Evolutionary conservation across 2,888 invertebrate species (phyloP), one percentile per base, ranked within the genome.

Genomic region (Tipula unca): DNA sequence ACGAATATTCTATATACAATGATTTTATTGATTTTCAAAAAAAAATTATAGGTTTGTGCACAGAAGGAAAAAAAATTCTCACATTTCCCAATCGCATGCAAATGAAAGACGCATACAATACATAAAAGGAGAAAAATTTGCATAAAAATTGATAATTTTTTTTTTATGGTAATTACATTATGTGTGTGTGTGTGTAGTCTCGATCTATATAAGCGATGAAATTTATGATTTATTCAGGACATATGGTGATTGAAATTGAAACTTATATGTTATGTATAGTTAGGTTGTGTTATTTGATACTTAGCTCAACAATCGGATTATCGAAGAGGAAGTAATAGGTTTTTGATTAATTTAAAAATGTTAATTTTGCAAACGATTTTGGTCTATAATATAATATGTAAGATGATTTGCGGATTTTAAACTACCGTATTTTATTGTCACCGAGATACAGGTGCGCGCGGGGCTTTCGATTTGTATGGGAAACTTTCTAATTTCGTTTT

Each of bases 161-260:
- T 6, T 25, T 25, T 69, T 69, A 69, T 69, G 69, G 69, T 69
- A 69, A 69, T 69, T 69, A 69, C 25, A 69, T 69, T 25, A 25
- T 54, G 54, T 69, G 25, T 69, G 69, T 25, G 69, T 69, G 1
- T 69, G 8, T 25, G 25, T 48, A 48, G 3, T 3, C 17, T 17
- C 17, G 48, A 48, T 48, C 48, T 48, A 48, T 48, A 48, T 1
- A 48, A 48, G 48, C 25, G 69, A 69, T 69, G 69, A 69, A 69
- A 69, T 69, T 69, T 69, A 69, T 69, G 69, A 69, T 69, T 69
- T 69, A 69, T 69, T 69, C 69, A 13, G 69, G 69, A 25, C 69
- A 69, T 69, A 69, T 69, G 69, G 69, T 69, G 69, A 69, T 69
- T 69, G 69, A 69, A 69, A 69, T 69, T 25, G 69, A 69, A 69